These are phyloP conservation scores for Heliothis subflexa DNA, from an alignment of 1,140 invertebrate species.

Conservation along the genomic window DNA sequence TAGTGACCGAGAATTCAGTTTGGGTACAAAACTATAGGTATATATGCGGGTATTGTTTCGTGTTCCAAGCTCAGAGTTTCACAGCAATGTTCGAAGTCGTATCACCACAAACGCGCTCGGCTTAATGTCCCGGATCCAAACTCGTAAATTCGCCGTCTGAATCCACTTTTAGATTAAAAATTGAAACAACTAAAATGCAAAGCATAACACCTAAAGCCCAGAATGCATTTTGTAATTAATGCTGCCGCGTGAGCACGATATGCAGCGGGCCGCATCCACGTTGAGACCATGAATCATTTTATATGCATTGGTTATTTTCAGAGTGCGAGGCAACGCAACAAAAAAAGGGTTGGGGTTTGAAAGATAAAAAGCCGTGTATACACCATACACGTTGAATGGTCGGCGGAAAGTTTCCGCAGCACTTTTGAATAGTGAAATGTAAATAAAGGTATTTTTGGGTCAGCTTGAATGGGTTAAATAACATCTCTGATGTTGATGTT, in stretches of 20 bases:
- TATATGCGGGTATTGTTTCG: not conserved
- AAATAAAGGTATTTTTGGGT: conserved; percentile 33
- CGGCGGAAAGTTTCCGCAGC: conserved; percentile 41
- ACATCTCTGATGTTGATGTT: conserved; percentile 27
- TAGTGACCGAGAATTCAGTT: too few species aligned
- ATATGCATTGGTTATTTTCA: conserved; percentile 72
- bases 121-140: conserved; percentile 10
- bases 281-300: conserved; percentile 72
- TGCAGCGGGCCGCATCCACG: conserved; percentile 39
- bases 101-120: conserved; percentile 7
- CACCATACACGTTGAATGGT: conserved; percentile 34
- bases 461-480: conserved; percentile 33
- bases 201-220: conserved; percentile 52
- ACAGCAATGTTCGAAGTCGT: not conserved
- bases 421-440: conserved; percentile 43
- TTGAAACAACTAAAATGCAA: conserved; percentile 49
- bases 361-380: conserved; percentile 59
- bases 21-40: not conserved
- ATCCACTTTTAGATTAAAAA: conserved; percentile 49
- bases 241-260: conserved; percentile 55
- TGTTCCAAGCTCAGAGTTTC: conserved; percentile 1
- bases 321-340: conserved; percentile 59
- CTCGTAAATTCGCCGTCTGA: conserved; percentile 24
- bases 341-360: conserved; percentile 57
- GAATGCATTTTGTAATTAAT: conserved; percentile 68